Evolutionary conservation across 2,888 invertebrate species (phyloP).

Genomic region (Brenthis hecate): DNA sequence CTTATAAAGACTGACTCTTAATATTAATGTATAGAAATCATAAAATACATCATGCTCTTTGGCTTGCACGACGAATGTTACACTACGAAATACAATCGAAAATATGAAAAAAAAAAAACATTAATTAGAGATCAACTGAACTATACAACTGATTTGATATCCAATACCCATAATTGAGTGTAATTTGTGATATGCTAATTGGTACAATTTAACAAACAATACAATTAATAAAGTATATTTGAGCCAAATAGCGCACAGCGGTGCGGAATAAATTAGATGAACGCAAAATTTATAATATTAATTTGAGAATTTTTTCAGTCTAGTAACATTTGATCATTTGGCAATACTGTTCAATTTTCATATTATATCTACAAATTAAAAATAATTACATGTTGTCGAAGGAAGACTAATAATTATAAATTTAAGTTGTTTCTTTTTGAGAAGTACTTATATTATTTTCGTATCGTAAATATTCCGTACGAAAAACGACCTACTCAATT

Average conservation of each 20-base stretch:
- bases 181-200: slow-evolving; percentile 69
- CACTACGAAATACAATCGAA: slow-evolving; percentile 61
- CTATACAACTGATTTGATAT: slow-evolving; percentile 55
- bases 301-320: slow-evolving; percentile 65
- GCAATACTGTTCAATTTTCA: slow-evolving; percentile 76
- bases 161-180: slow-evolving; percentile 48
- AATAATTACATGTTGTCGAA: slow-evolving; percentile 64
- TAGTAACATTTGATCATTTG: slow-evolving; percentile 80
- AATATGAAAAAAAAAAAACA: slow-evolving; percentile 50
- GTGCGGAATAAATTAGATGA: slow-evolving; percentile 43
- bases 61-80: slow-evolving; percentile 79
- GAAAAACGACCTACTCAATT: slow-evolving; percentile 26
- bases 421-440: slow-evolving; percentile 35
- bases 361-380: slow-evolving; percentile 63
- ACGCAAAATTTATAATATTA: slow-evolving; percentile 43
- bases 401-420: slow-evolving; percentile 66
- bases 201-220: slow-evolving; percentile 41
- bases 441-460: slow-evolving; percentile 11
- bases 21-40: slow-evolving; percentile 75
- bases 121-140: slow-evolving; percentile 76
- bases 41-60: slow-evolving; percentile 82
- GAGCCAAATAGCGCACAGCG: slow-evolving; percentile 53
- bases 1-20: slow-evolving; percentile 72
- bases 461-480: slow-evolving; percentile 18
- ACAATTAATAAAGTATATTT: slow-evolving; percentile 50